A percentile compares a stretch with the other conserved stretches of the same genome.
Evolutionary conservation across 2,888 invertebrate genomes (phyloP).

Genomic region (Drosophila macrothrix): DNA sequence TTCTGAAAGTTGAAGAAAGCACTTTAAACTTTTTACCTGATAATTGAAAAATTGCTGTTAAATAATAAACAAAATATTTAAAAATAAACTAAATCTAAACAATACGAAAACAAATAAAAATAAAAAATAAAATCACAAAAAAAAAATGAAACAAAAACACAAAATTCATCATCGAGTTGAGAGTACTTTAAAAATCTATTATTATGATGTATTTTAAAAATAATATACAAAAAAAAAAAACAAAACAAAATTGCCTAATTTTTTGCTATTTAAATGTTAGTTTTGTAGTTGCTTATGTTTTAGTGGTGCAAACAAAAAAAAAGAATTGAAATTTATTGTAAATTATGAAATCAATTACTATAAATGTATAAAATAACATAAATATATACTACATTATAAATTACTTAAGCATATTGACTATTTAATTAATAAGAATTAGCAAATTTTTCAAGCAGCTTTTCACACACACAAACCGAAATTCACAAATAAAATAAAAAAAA

Average conservation of each 20-base stretch:
- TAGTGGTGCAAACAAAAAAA: slow-evolving; percentile 43
- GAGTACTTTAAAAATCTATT: slow-evolving; percentile 54
- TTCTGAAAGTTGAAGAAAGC: slow-evolving; percentile 78
- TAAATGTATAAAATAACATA: slow-evolving; percentile 72
- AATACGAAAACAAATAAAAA: slow-evolving; percentile 5
- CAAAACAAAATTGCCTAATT: slow-evolving; percentile 45
- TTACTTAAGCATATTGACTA: slow-evolving; percentile 74
- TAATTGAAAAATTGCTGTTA: slow-evolving; percentile 80
- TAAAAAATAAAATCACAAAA: slow-evolving; percentile 19
- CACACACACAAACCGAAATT: slow-evolving; percentile 18
- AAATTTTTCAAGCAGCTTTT: slow-evolving; percentile 76
- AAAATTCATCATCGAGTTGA: slow-evolving; percentile 46
- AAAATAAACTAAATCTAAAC: slow-evolving; percentile 21
- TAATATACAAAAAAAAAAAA: slow-evolving; percentile 53
- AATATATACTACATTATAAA: slow-evolving; percentile 41
- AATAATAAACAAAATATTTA: slow-evolving; percentile 37
- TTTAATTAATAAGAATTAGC: slow-evolving; percentile 69
- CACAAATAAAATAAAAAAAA: neutral
- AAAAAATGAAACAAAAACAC: slow-evolving; percentile 15
- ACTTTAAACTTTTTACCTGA: slow-evolving; percentile 80
- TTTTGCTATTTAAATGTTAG: slow-evolving; percentile 72
- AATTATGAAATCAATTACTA: slow-evolving; percentile 50
- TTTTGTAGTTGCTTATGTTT: slow-evolving; percentile 59
- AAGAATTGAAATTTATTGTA: slow-evolving; percentile 39
- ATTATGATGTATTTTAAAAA: slow-evolving; percentile 68